Evolutionary conservation across 2,888 invertebrate genomes (phyloP).

Genomic region (Aethes cnicana): DNA sequence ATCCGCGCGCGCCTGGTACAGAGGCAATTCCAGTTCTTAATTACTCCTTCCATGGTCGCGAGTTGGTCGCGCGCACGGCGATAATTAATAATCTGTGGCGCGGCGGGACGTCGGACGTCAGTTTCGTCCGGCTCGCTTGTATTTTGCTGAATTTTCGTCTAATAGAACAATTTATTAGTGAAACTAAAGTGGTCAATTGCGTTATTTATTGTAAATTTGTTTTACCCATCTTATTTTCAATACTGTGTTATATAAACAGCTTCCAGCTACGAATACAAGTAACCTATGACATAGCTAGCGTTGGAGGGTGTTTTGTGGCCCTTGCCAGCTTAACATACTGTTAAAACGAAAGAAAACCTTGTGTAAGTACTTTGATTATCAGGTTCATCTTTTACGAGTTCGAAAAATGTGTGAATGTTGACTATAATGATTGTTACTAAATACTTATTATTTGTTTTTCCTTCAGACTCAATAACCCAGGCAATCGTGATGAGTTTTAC

Average conservation of each 20-base stretch:
- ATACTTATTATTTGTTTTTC: neutral
- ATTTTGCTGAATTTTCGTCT: neutral
- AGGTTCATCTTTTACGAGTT: too few relatives aligned
- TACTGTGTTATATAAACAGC: slow-evolving; percentile 6
- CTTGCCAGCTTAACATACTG: neutral
- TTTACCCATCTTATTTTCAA: neutral
- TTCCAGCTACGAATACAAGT: neutral
- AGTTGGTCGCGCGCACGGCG: too few relatives aligned
- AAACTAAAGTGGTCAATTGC: neutral
- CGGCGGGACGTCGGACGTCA: too few relatives aligned
- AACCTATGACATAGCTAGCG: slow-evolving; percentile 28
- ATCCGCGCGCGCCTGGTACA: too few relatives aligned
- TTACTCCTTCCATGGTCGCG: too few relatives aligned
- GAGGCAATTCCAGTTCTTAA: too few relatives aligned
- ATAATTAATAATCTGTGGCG: too few relatives aligned
- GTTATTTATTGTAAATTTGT: neutral
- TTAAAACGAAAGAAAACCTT: neutral
- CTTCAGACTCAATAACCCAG: slow-evolving; percentile 13
- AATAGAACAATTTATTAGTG: neutral
- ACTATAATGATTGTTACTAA: neutral
- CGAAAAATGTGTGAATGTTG: too few relatives aligned
- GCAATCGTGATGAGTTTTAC: slow-evolving; percentile 56
- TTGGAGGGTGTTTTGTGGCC: slow-evolving; percentile 11
- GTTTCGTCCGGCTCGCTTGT: too few relatives aligned
- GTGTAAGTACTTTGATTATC: neutral